A percentile compares a stretch with the other conserved stretches of the same genome.
These are phyloP conservation scores for Otolemur garnettii DNA, from an alignment of 2,113 vertebrate genomes.

Conservation along the genomic window DNA sequence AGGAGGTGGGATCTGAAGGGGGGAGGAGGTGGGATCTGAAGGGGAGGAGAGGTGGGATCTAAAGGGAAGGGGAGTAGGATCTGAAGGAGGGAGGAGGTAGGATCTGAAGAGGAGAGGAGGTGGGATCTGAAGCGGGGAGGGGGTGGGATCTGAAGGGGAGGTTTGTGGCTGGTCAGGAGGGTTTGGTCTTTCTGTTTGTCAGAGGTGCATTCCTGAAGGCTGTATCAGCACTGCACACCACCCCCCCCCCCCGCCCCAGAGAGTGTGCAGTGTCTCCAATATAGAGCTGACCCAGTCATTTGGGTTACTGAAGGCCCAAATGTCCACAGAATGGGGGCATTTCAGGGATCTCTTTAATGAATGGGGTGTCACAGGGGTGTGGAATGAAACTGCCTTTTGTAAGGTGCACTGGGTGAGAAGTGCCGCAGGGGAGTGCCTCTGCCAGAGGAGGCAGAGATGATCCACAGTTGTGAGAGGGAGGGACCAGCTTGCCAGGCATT, in stretches of 20 bases:
- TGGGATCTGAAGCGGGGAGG: no score
- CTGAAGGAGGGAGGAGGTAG: no score
- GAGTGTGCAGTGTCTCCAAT: neutral
- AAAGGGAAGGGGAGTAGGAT: no score
- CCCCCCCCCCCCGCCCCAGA: no score
- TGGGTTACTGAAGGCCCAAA: neutral
- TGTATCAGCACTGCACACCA: rapidly evolving
- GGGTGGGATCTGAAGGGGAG: neutral
- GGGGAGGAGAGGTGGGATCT: no score
- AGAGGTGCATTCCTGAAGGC: neutral
- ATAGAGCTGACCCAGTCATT: neutral
- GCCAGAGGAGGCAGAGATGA: neutral
- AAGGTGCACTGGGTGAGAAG: neutral
- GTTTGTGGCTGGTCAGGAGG: neutral
- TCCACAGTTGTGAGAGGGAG: neutral
- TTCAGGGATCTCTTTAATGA: neutral
- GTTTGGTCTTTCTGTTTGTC: neutral
- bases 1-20: no score
- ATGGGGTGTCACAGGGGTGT: neutral
- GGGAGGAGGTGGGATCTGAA: no score
- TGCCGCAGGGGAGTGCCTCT: neutral
- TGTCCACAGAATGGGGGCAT: neutral
- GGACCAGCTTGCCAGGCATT: neutral
- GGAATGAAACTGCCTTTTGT: neutral
- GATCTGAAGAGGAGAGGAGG: no score